Evolutionary conservation across 1,140 invertebrate genomes (phyloP), one percentile per base, ranked within the genome.

Genomic region (Anoplolepis gracilipes): DNA sequence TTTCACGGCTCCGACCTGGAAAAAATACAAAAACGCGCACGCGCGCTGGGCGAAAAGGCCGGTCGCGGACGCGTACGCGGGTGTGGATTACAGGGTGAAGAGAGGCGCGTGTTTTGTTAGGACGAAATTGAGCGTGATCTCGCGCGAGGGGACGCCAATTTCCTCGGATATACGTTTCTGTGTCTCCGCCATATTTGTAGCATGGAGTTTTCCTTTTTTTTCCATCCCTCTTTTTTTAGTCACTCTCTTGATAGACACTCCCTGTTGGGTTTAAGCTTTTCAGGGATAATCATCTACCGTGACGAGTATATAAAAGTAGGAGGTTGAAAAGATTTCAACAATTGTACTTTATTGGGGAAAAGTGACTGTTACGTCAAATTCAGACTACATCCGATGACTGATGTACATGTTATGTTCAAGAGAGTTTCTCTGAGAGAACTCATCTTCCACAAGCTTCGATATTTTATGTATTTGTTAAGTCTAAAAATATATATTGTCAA

Each of bases 121-220:
- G 92, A 90, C 85, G 88, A 91, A 92, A 92, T 91, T 87, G 90
- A 90, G 87, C 88, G 65, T 82, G 87, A 88, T 85, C 84, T 65
- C 61, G 49, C 62, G 84, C 49, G 49, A 79, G 84, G 73, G 84
- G 75, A 78, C 75, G 75, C 73, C 81, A 87, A 88, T 85, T 85
- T 70, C 86, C 79, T 53, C 86, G 73, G 79, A 78, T 87, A 67
- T 82, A 72, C 85, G 69, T 69, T 84, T 77, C 85, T 72, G 42
- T 53, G 28, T 72, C 46, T 49, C n/a, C 62, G 65, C 85, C 57
- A 82, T 86, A 82, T 82, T 72, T 13, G 42, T 33, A 33, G 49
- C 11, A 16, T 28, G 36, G 36, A 28, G 36, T 16, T 49, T 42
- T 39, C 28, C 19, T 11, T 64, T 77, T 62, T 77, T 2, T 19